Evolutionary conservation across 2,797 vertebrate genomes (phyloP).

Genomic region (Holocentrus rufus): DNA sequence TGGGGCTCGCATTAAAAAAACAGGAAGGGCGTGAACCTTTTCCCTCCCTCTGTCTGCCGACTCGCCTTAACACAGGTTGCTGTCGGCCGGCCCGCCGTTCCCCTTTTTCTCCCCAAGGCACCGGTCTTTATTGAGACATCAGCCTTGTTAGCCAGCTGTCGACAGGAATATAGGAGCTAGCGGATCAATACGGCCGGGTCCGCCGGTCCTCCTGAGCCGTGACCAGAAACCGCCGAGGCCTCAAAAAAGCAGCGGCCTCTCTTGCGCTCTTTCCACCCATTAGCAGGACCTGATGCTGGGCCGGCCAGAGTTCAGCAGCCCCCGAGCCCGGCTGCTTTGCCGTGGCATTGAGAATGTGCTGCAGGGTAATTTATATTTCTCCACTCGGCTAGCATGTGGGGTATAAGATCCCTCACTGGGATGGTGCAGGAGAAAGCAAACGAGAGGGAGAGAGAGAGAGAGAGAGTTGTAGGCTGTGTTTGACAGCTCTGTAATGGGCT

Average conservation of each 20-base stretch:
- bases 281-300: constrained; percentile 58
- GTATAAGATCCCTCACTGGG: constrained; percentile 35
- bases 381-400: constrained; percentile 29
- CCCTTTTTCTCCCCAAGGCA: constrained; percentile 34
- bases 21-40: constrained; percentile 28
- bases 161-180: constrained; percentile 58
- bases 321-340: constrained; percentile 9
- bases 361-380: constrained; percentile 55
- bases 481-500: constrained; percentile 66
- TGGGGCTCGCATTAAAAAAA: constrained; percentile 20
- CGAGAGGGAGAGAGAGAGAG: constrained; percentile 25
- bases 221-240: constrained; percentile 32
- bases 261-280: constrained; percentile 57
- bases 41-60: constrained; percentile 16
- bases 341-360: constrained; percentile 46
- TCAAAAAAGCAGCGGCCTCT: constrained; percentile 55
- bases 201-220: constrained; percentile 46
- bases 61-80: constrained; percentile 39
- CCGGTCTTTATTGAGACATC: constrained; percentile 72
- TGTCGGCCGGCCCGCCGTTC: constrained; percentile 18
- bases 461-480: constrained; percentile 37
- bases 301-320: constrained; percentile 54
- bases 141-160: constrained; percentile 76
- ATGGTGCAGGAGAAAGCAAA: constrained; percentile 39
- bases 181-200: constrained; percentile 65